Evolutionary conservation across 1,140 invertebrate species (phyloP), one percentile per base, ranked within the genome.

Genomic region (Ceratina calcarata): DNA sequence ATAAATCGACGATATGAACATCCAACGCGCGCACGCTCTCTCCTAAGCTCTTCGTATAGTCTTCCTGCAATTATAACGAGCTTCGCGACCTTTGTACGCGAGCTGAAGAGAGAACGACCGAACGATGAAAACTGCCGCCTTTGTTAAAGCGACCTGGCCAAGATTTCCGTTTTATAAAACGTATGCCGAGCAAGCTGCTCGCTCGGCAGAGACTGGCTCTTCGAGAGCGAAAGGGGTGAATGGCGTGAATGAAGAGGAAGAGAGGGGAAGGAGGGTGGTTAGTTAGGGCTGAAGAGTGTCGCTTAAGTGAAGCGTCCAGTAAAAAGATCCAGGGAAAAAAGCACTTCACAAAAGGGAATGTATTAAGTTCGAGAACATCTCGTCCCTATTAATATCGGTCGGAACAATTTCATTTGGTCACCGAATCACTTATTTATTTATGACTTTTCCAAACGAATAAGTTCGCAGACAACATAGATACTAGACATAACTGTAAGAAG

Each of bases 81-180:
- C 55, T 60, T 1, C 22, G 16, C 20, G n/a, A 62, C 18, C 45
- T 74, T 79, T 51, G 57, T 53, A 10, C 51, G 20, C 24, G 51
- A 49, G 22, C 37, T 18, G 27, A 68, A 37, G 37, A 66, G 53
- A 55, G 57, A 66, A 65, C 12, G 58, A 68, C n/a, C 37, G n/a
- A 27, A 15, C 8, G n/a, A 57, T 32, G 6, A 58, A 45, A 45
- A 58, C 60, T 37, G 53, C 55, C 15, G n/a, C 55, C 55, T 57
- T 45, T 0, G 27, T 37, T 27, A 51, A 62, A 49, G 32, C 66
- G 51, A 27, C 6, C 65, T 49, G 76, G 55, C 70, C 75, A 76
- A 86, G 86, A 87, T 89, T 89, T 87, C 83, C 87, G 83, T 88
- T 85, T 84, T 75, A 86, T 85, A 85, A 88, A 87, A 82, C 89